Percentiles rank a stretch among this genome's conserved stretches.
phyloP scores from a whole-genome alignment of 2,797 vertebrate species.

The Sebastes baramenuke region DNA sequence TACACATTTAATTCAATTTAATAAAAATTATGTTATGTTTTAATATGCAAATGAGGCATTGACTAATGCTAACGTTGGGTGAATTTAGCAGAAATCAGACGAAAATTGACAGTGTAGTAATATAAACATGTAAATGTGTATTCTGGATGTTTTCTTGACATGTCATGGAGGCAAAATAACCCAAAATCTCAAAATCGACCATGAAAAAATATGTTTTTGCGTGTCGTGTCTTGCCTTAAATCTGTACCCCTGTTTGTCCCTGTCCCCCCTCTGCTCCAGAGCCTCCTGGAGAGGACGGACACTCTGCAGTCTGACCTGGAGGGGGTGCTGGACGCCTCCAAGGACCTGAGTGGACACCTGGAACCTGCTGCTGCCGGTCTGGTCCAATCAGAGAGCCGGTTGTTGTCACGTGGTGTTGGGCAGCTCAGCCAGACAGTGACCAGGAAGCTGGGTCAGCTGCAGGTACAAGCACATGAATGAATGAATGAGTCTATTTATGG shows the following conservation, averaged over 20 bases:
- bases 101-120: too few relatives aligned
- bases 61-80: too few relatives aligned
- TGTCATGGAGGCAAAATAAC: too few relatives aligned
- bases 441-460: slow-evolving; percentile 54
- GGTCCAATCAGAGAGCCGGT: slow-evolving; percentile 75
- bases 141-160: too few relatives aligned
- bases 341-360: slow-evolving; percentile 56
- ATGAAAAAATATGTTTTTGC: too few relatives aligned
- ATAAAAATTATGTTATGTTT: too few relatives aligned
- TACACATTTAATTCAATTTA: too few relatives aligned
- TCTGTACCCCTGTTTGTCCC: background rate
- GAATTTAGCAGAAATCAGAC: too few relatives aligned
- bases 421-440: slow-evolving; percentile 55
- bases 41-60: too few relatives aligned
- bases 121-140: too few relatives aligned
- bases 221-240: background rate
- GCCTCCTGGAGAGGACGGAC: slow-evolving; percentile 41
- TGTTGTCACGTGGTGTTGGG: slow-evolving; percentile 67
- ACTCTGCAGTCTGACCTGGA: slow-evolving; percentile 65
- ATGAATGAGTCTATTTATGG: background rate
- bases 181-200: too few relatives aligned
- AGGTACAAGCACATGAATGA: slow-evolving; percentile 63
- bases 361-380: slow-evolving; percentile 57
- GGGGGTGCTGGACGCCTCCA: slow-evolving; percentile 69
- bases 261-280: slow-evolving; percentile 40